Evolutionary conservation across 2,888 invertebrate species (phyloP).

Genomic region (Drosophila pseudotakahashii): DNA sequence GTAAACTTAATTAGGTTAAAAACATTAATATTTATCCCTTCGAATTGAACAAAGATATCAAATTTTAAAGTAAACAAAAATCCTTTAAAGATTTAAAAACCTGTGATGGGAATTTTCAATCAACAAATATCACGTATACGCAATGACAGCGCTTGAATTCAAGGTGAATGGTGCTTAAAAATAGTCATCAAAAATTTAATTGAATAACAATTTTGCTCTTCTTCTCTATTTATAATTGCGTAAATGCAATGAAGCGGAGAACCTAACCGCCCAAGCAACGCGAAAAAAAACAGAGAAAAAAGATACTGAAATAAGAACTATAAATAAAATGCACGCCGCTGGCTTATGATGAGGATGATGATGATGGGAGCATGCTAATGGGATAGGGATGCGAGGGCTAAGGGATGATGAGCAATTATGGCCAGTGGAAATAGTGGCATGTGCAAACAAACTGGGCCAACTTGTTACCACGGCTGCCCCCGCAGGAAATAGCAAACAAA

Average conservation of each 20-base stretch:
- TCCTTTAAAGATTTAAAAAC: too few species aligned
- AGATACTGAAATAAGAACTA: constrained; percentile 42
- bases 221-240: constrained; percentile 55
- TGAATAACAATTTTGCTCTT: constrained; percentile 53
- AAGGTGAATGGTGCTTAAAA: constrained; percentile 58
- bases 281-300: constrained; percentile 23
- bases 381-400: constrained; percentile 15
- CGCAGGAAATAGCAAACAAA: constrained; percentile 77
- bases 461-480: constrained; percentile 54
- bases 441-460: constrained; percentile 56
- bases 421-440: constrained; percentile 55
- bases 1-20: constrained; percentile 4
- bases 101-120: not conserved
- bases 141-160: constrained; percentile 29
- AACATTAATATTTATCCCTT: not conserved
- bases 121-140: constrained; percentile 28
- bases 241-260: constrained; percentile 65
- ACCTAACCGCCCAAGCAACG: constrained; percentile 47
- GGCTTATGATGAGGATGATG: constrained; percentile 22
- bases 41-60: not conserved
- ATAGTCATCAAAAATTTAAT: constrained; percentile 48
- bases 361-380: constrained; percentile 5
- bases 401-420: constrained; percentile 69
- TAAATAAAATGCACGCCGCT: constrained; percentile 49
- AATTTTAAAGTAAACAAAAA: not conserved